A percentile compares a stretch with the other conserved stretches of the same genome.
phyloP scores from a whole-genome alignment of 2,797 vertebrate species.

The Helicolenus hilgendorfi region DNA sequence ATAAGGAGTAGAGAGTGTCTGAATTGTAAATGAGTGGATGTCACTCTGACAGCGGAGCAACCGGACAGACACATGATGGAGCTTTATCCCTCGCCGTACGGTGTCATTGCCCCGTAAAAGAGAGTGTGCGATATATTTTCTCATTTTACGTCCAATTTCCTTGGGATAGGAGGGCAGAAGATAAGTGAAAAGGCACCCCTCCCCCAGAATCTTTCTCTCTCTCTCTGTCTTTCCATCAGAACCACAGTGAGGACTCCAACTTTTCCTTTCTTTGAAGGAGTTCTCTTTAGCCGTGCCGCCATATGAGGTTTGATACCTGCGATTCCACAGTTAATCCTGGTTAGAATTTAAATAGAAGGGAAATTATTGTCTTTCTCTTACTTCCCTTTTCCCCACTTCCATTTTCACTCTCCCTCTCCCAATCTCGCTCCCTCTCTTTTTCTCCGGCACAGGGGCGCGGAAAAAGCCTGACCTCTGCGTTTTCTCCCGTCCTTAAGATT shows the following conservation, averaged over 20 bases:
- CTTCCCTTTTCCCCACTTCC: constrained; percentile 64
- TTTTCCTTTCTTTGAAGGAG: constrained; percentile 77
- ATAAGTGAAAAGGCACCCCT: constrained; percentile 80
- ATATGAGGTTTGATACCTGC: constrained; percentile 85
- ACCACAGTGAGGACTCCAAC: constrained; percentile 54
- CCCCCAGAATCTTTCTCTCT: constrained; percentile 31
- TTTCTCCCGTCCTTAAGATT: constrained; percentile 90
- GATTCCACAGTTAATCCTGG: constrained; percentile 89
- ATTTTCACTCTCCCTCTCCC: constrained; percentile 63
- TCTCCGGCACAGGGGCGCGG: constrained; percentile 36
- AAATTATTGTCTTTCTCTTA: constrained; percentile 91
- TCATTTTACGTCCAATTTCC: constrained; percentile 74
- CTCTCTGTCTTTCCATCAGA: constrained; percentile 3
- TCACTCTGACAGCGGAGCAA: constrained; percentile 66
- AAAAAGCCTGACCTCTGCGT: constrained; percentile 90
- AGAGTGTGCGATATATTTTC: constrained; percentile 61
- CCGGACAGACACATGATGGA: constrained; percentile 70
- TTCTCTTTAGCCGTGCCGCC: constrained; percentile 63
- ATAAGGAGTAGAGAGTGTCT: constrained; percentile 78
- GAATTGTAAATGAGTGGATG: constrained; percentile 85
- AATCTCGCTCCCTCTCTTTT: constrained; percentile 64
- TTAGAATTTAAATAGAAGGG: constrained; percentile 87
- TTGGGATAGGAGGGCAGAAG: constrained; percentile 50
- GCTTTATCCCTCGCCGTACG: constrained; percentile 78
- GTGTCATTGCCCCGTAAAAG: constrained; percentile 76